Base-by-base conservation (phyloP, 1,140 invertebrate species). In the Galleria mellonella region DNA sequence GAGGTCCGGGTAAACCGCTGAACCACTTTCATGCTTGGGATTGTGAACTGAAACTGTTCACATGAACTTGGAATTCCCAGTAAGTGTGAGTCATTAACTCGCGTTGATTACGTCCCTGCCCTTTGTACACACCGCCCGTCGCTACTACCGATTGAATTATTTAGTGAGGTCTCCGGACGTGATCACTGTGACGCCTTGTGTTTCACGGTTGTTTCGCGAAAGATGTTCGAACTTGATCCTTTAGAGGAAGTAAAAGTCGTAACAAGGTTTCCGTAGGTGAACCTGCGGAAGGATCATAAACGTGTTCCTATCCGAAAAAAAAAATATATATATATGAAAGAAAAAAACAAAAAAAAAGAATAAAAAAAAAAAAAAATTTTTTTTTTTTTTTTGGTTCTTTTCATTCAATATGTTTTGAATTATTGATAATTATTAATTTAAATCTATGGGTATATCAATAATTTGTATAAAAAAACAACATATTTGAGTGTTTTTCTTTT, bases 101-200 rank as follows among this genome's bases (percentile, higher is more conserved):
- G 92, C 89, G 90, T 90, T 92, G 92, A 94, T 92, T 94, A 93
- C 89, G 93, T 94, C 92, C 91, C 91, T 93, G 91, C 91, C 91
- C 91, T 93, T 93, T 94, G 92, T 94, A 93, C 92, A 94, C 92
- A 94, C 92, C 92, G 92, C 92, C 92, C 92, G 92, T 94, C 92
- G 92, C 92, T 94, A 93, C 91, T 93, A 93, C 92, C 92, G 92
- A 94, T 93, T 69, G 92, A 92, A 91, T 91, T 90, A 87, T 91
- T 91, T 91, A 91, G 92, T 90, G 91, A 93, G 90, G 89, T 87
- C 88, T 89, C 90, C 89, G 90, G 91, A 93, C 88, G 83, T 89
- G 85, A 74, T 81, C 86, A 81, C 83, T 84, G 81, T 74, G 75
- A 79, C 82, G 76, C 83, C 72, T 73, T 71, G 77, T n/a, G 83